Evolutionary conservation across 2,888 invertebrate genomes (phyloP), one percentile per base, ranked within the genome.

Genomic region (Vesta saturnalis): DNA sequence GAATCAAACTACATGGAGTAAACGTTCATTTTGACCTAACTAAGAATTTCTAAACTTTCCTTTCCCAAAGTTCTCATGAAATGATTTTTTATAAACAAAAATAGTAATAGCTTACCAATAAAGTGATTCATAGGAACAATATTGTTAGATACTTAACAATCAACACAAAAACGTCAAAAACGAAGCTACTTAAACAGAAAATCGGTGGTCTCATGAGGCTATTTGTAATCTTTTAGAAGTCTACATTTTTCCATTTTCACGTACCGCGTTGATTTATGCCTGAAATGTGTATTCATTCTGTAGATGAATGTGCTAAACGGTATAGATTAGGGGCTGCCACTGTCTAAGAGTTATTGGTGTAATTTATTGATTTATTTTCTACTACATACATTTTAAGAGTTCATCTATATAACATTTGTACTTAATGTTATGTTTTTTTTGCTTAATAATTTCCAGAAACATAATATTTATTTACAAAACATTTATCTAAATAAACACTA

Each of bases 331-430:
- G 21, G n/a, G 30, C 35, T 18, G 54, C 14, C 39, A 21, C 54
- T 16, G 14, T 18, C 39, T 39, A 35, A 54, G 23, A 61, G 16
- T 61, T 61, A 61, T 60, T 52, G 60, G n/a, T 18, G 23, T n/a
- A 47, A 18, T 60, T 30, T 60, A 30, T 30, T 61, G 61, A 61
- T 61, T 61, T 61, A 61, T 61, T 19, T 61, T 16, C 21, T 52
- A 35, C n/a, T n/a, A n/a, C n/a, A n/a, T n/a, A n/a, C n/a, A n/a
- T n/a, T n/a, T n/a, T n/a, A n/a, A n/a, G n/a, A n/a, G n/a, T n/a
- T n/a, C n/a, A n/a, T n/a, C n/a, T n/a, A n/a, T n/a, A n/a, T n/a
- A n/a, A n/a, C n/a, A n/a, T n/a, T n/a, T n/a, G n/a, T n/a, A n/a
- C n/a, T n/a, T n/a, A n/a, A n/a, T n/a, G n/a, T n/a, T n/a, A n/a